Evolutionary conservation across 1,140 invertebrate genomes (phyloP), one percentile per base, ranked within the genome.

Genomic region (Amyelois transitella): DNA sequence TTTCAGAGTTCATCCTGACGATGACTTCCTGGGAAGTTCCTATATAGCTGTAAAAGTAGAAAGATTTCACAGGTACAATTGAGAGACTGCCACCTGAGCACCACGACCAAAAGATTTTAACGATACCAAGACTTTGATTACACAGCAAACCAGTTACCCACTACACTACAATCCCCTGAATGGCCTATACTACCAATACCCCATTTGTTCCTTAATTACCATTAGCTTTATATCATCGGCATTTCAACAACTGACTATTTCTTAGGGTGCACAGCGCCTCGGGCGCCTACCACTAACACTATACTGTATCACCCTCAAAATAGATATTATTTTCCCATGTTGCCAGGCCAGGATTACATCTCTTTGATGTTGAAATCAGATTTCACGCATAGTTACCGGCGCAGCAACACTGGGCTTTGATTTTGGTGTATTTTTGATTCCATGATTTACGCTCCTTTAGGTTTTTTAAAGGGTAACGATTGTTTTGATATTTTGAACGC

Each of bases 351-450:
- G 32, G 12, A 38, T 14, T 38, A 38, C 10, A 45, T 43, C 20
- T 17, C 53, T 55, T 55, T 55, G 45, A 55, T 55, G 25, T 18
- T 24, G 47, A 44, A 48, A 55, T 48, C 24, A 20, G 45, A 55
- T 55, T 55, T 55, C 53, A 55, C 47, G 53, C 18, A 20, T 55
- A 22, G 53, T 55, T 55, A 55, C 25, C 12, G 18, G 18, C n/a
- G 19, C 6, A 19, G 53, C 18, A 55, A 32, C 53, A 48, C 14
- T 55, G 24, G 24, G 32, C 43, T 55, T 55, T 55, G 53, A 55
- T 55, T 55, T 55, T 14, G 53, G 53, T 55, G 47, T 50, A 55
- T 55, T 55, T 55, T 55, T 55, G 53, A 55, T 55, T 49, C 18
- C 28, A 50, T 50, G 45, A 21, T 24, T 55, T 48, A 55, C 53